Percentiles rank a stretch among this genome's conserved stretches.
Evolutionary conservation across 2,888 invertebrate genomes (phyloP).

Genomic region (Biston betularia): DNA sequence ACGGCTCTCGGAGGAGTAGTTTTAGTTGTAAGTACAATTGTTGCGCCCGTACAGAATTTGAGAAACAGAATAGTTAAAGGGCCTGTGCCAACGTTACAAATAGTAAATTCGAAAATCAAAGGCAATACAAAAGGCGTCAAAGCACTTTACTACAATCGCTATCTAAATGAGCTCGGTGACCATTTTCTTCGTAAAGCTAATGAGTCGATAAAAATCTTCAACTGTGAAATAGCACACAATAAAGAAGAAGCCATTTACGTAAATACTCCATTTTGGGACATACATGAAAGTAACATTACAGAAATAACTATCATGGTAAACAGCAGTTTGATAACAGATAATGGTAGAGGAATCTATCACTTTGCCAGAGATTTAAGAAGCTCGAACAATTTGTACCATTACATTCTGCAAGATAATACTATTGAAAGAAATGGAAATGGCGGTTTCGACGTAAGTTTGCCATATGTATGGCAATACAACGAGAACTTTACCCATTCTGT

Average conservation of each 20-base stretch:
- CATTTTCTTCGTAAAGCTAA: slow-evolving; percentile 95
- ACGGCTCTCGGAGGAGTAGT: slow-evolving; percentile 94
- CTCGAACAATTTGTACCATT: slow-evolving; percentile 99
- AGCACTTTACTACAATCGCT: slow-evolving; percentile 95
- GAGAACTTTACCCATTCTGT: slow-evolving; percentile 97
- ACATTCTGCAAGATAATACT: slow-evolving; percentile 94
- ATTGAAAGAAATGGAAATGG: slow-evolving; percentile 94
- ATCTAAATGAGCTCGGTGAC: slow-evolving; percentile 94
- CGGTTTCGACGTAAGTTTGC: slow-evolving; percentile 95
- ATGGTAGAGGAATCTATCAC: slow-evolving; percentile 95
- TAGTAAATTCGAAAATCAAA: slow-evolving; percentile 91
- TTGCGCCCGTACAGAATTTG: slow-evolving; percentile 90
- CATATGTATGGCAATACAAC: slow-evolving; percentile 98
- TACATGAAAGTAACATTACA: slow-evolving; percentile 94
- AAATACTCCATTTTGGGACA: slow-evolving; percentile 94
- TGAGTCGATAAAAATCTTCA: slow-evolving; percentile 92
- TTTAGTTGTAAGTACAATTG: slow-evolving; percentile 90
- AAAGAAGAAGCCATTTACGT: slow-evolving; percentile 92
- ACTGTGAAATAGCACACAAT: slow-evolving; percentile 93
- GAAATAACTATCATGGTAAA: slow-evolving; percentile 97
- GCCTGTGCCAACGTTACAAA: slow-evolving; percentile 91
- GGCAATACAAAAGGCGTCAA: slow-evolving; percentile 93
- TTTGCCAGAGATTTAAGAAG: slow-evolving; percentile 97
- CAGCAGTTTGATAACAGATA: slow-evolving; percentile 93
- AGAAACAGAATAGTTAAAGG: slow-evolving; percentile 91